phyloP scores from a whole-genome alignment of 2,113 vertebrate genomes.

The Channa maculata region DNA sequence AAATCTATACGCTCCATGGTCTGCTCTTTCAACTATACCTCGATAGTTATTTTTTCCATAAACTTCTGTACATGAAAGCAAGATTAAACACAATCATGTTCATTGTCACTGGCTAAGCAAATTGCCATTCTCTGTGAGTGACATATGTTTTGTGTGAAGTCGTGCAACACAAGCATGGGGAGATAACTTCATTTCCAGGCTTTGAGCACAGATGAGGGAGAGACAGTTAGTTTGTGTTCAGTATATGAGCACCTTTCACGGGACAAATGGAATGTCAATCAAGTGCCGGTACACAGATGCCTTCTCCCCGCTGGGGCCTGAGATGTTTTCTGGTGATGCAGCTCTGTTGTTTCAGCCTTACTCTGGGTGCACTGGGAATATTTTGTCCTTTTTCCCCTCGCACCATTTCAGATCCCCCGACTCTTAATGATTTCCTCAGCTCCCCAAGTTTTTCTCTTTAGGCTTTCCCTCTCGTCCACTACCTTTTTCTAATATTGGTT shows the following conservation, averaged over 20 bases:
- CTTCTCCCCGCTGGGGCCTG: constrained; percentile 57
- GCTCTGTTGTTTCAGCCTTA: constrained; percentile 77
- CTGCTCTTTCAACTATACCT: constrained; percentile 24
- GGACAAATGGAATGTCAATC: constrained; percentile 84
- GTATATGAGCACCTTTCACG: constrained; percentile 78
- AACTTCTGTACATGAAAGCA: constrained; percentile 26
- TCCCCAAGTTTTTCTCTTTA: constrained; percentile 41
- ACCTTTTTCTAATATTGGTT: constrained; percentile 5
- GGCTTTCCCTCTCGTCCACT: constrained; percentile 11
- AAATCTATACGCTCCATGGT: background rate
- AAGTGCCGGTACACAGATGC: constrained; percentile 74
- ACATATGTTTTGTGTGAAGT: constrained; percentile 68
- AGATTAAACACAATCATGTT: constrained; percentile 68
- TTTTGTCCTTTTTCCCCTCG: constrained; percentile 77
- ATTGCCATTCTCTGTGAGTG: constrained; percentile 73
- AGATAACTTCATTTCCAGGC: constrained; percentile 74
- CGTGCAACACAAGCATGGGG: constrained; percentile 16
- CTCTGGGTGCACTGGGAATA: constrained; percentile 80
- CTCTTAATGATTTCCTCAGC: constrained; percentile 58
- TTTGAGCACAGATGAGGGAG: constrained; percentile 74
- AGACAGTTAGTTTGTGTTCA: constrained; percentile 76
- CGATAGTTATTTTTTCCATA: constrained; percentile 25
- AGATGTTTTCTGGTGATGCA: constrained; percentile 77
- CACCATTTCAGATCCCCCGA: constrained; percentile 64
- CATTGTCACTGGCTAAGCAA: constrained; percentile 70